Conservation (phyloP, 2,888 invertebrate species). For the Junonia oenone region DNA sequence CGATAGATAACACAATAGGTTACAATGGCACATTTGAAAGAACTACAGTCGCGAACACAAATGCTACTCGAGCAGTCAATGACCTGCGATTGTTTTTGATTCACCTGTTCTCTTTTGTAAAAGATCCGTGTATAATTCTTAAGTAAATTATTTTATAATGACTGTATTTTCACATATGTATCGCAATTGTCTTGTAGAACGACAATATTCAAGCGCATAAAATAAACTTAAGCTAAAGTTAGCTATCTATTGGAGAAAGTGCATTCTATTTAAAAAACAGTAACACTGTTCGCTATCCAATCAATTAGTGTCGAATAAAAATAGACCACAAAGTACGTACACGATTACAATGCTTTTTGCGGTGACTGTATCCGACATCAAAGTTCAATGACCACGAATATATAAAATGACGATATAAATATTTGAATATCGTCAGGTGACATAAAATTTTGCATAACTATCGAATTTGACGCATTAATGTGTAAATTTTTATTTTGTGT, state of each 20-base stretch:
- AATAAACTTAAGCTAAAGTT: background rate
- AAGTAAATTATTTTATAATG: conserved; percentile 20
- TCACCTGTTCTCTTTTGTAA: conserved; percentile 37
- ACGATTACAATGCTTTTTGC: conserved; percentile 40
- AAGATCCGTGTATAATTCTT: conserved; percentile 28
- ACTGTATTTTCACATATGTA: conserved; percentile 19
- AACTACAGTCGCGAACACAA: conserved; percentile 52
- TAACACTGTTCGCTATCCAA: conserved; percentile 7
- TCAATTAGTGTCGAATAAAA: conserved; percentile 20
- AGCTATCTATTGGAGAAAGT: conserved; percentile 9
- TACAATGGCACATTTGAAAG: conserved; percentile 57
- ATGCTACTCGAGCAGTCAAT: conserved; percentile 49
- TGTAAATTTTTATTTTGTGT: conserved; percentile 52
- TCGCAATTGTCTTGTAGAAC: background rate
- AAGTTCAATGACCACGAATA: conserved; percentile 53
- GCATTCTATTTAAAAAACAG: conserved; percentile 12
- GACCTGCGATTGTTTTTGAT: conserved; percentile 43
- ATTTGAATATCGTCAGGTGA: conserved; percentile 48
- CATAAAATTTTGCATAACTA: conserved; percentile 70
- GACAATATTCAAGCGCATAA: background rate
- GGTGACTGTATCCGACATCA: conserved; percentile 44
- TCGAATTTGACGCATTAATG: conserved; percentile 52
- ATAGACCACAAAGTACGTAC: conserved; percentile 15
- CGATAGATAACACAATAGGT: conserved; percentile 49
- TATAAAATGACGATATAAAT: conserved; percentile 24